Conservation (phyloP, 2,888 invertebrate species). For the Tromatobia lineatoria region DNA sequence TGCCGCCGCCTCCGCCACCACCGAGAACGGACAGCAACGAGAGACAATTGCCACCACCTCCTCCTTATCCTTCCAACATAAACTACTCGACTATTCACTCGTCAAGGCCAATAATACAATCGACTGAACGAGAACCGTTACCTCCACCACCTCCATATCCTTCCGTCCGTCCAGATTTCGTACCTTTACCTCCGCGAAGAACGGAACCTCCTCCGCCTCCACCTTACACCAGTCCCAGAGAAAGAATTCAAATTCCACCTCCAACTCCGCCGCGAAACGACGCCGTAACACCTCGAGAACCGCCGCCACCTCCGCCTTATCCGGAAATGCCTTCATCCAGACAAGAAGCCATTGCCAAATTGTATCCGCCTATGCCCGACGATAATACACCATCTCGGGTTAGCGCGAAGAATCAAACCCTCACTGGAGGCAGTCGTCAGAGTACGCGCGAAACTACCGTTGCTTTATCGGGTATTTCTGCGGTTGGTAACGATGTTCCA, state of each 20-base stretch:
- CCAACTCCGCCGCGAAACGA: slow-evolving; percentile 84
- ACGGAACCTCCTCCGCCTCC: slow-evolving; percentile 87
- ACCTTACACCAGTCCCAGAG: slow-evolving; percentile 85
- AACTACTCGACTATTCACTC: slow-evolving; percentile 78
- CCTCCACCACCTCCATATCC: slow-evolving; percentile 90
- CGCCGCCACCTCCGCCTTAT: slow-evolving; percentile 89
- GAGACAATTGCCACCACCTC: slow-evolving; percentile 85
- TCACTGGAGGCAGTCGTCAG: background rate
- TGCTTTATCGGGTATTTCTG: slow-evolving; percentile 14
- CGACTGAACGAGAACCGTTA: slow-evolving; percentile 80
- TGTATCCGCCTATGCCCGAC: slow-evolving; percentile 71
- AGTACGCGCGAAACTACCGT: slow-evolving; percentile 46
- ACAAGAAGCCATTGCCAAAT: slow-evolving; percentile 75
- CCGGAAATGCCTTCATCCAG: slow-evolving; percentile 80
- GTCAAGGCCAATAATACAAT: slow-evolving; percentile 71
- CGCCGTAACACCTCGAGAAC: slow-evolving; percentile 87
- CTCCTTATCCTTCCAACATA: slow-evolving; percentile 84
- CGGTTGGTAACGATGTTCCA: slow-evolving; percentile 74
- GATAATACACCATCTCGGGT: slow-evolving; percentile 66
- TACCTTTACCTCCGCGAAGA: slow-evolving; percentile 88
- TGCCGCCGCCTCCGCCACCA: slow-evolving; percentile 89
- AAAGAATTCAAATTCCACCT: slow-evolving; percentile 84
- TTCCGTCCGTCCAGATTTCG: slow-evolving; percentile 88
- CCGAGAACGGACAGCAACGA: slow-evolving; percentile 89
- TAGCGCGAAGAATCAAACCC: slow-evolving; percentile 29